Base-by-base conservation (phyloP, 2,888 invertebrate genomes). In the Lochmaea capreae region DNA sequence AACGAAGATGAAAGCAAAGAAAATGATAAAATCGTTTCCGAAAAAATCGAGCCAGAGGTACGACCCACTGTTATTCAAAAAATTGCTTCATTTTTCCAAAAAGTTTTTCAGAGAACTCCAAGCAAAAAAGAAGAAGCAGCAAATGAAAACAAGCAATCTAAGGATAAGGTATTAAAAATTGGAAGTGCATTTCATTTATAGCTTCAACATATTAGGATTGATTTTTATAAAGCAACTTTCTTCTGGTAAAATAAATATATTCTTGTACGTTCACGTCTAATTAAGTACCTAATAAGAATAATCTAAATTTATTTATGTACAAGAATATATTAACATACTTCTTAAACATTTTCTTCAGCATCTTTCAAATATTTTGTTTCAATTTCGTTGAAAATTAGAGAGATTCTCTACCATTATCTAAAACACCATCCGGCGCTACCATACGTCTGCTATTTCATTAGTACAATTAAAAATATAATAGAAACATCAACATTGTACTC, bases 41-140 rank as follows among this genome's bases (percentile, higher is more conserved):
- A 88, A 76, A 52, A 88, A 85, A 88, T 69, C 70, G 75, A 69
- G 58, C 78, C 78, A 74, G 78, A 79, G 76, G 78, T 77, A 78
- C 71, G 74, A 73, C 67, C 68, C 39, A 63, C 67, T 52, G 65
- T 75, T 65, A 69, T 77, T 63, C 71, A 75, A 71, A 75, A 72
- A 72, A 49, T 70, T 65, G 49, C 65, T 66, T 71, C 70, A 63
- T 70, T 70, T 57, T 70, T 70, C 70, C 63, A 70, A 70, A 61
- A 62, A 46, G 67, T 71, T 58, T 75, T 77, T 73, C 68, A 77
- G 69, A 77, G 72, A 68, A 67, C 71, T 71, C 71, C 74, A 72
- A 71, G 63, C 43, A 72, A 76, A 75, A 73, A 65, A 54, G 74
- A 73, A 67, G 78, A 74, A 79, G 72, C 75, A 65, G 76, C 78